phyloP scores from a whole-genome alignment of 2,797 vertebrate species.

The Micromesistius poutassou region DNA sequence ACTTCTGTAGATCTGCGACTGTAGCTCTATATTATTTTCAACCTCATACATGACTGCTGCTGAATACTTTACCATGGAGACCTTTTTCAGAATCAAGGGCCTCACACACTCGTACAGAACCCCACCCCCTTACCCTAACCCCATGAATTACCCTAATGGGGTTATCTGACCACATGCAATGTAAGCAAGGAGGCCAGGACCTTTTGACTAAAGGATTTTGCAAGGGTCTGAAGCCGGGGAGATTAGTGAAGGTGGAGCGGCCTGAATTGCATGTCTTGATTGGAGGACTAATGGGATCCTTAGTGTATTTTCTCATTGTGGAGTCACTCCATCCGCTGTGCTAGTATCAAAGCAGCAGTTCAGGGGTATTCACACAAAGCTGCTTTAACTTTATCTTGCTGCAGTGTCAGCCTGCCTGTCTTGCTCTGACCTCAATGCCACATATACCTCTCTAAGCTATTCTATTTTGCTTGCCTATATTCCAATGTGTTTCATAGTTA shows the following conservation, averaged over 20 bases:
- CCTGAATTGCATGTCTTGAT: slow-evolving; percentile 20
- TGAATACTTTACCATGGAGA: slow-evolving; percentile 75
- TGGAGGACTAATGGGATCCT: slow-evolving; percentile 28
- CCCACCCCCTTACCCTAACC: background rate
- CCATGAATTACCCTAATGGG: background rate
- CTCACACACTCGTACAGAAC: background rate
- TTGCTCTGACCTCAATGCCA: slow-evolving; percentile 59
- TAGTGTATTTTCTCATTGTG: slow-evolving; percentile 49
- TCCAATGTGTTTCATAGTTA: slow-evolving; percentile 41
- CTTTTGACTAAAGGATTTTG: slow-evolving; percentile 14
- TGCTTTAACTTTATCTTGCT: slow-evolving; percentile 72
- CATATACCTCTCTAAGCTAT: slow-evolving; percentile 67
- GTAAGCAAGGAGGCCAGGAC: slow-evolving; percentile 19
- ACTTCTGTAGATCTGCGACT: slow-evolving; percentile 76
- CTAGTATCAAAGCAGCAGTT: slow-evolving; percentile 96
- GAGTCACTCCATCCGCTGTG: slow-evolving; percentile 79
- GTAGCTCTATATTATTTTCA: slow-evolving; percentile 80
- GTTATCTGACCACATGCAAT: slow-evolving; percentile 27
- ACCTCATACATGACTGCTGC: slow-evolving; percentile 95
- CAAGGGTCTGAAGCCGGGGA: background rate
- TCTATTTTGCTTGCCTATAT: slow-evolving; percentile 50
- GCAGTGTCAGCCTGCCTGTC: slow-evolving; percentile 44
- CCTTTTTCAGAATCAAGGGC: slow-evolving; percentile 43
- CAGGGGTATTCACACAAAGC: slow-evolving; percentile 88
- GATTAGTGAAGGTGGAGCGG: background rate